Base-by-base conservation (phyloP, 1,140 invertebrate species). In the Nylanderia fulva region DNA sequence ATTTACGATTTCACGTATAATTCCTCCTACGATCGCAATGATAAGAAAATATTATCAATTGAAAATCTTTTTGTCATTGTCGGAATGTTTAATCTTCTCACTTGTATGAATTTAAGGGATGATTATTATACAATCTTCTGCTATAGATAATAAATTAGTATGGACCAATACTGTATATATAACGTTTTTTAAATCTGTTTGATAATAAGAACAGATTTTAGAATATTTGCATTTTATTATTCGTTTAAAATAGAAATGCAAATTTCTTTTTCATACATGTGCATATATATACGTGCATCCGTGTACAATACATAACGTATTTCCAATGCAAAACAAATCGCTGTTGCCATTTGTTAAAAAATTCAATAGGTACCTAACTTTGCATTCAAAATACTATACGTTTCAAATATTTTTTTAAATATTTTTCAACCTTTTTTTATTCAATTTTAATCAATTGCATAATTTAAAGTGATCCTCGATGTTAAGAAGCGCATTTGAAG, bases 1-100 rank as follows among this genome's bases (percentile, higher is more conserved):
- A 88, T 85, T 87, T 84, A 84, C 27, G n/a, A n/a, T 11, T 36
- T 71, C 1, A 18, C 52, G 48, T 7, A 24, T 80, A 54, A 33
- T 11, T n/a, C 2, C 15, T 39, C 3, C 2, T 18, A 8, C 13
- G 27, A 79, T 80, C 15, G 21, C 7, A 71, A 36, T 42, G 15
- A 71, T 58, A 56, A 80, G 42, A 80, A 56, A 27, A 27, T 39
- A 79, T 18, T 36, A n/a, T 56, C 2, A 18, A 2, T 39, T 13
- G 0, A 36, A 5, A 1, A 29, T 21, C 2, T 29, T 4, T 71
- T 24, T n/a, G n/a, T 29, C 4, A 33, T 3, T 9, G 4, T 42
- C 29, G 21, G 56, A 39, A 56, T 24, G 9, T 56, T 21, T 29
- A 42, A 80, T 58, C 11, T n/a, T 80, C 24, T 21, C 1, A 29